Conservation (phyloP, 2,888 invertebrate species). For the Oconnorella tubifera region DNA sequence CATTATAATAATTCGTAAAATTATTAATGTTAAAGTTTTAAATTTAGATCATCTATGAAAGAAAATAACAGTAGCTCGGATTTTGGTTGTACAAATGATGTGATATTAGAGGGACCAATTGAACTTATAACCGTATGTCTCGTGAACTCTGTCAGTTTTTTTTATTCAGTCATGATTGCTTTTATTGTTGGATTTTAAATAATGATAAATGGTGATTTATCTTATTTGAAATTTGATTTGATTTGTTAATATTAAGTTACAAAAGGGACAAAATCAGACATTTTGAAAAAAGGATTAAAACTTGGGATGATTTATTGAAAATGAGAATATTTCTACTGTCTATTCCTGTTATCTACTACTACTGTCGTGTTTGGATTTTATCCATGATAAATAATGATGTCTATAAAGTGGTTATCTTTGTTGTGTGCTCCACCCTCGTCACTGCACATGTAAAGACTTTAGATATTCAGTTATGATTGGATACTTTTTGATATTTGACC, state of each 20-base stretch:
- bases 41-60: background rate
- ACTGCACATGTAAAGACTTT: background rate
- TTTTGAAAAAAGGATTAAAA: too few relatives aligned
- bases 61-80: background rate
- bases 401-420: too few relatives aligned
- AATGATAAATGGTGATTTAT: background rate
- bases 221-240: background rate
- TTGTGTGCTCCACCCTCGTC: too few relatives aligned
- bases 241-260: background rate
- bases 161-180: too few relatives aligned
- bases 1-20: too few relatives aligned
- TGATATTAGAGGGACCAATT: background rate
- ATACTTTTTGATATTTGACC: background rate
- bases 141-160: too few relatives aligned
- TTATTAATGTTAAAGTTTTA: too few relatives aligned
- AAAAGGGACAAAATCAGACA: background rate
- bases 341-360: too few relatives aligned
- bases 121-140: background rate
- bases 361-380: too few relatives aligned
- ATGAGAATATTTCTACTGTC: too few relatives aligned
- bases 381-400: too few relatives aligned
- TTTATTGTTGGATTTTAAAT: background rate
- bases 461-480: background rate
- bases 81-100: background rate
- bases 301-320: too few relatives aligned